A percentile compares a stretch with the other conserved stretches of the same genome.
Conservation (phyloP, 2,888 invertebrate species). For the Philhelius pedissequus region DNA sequence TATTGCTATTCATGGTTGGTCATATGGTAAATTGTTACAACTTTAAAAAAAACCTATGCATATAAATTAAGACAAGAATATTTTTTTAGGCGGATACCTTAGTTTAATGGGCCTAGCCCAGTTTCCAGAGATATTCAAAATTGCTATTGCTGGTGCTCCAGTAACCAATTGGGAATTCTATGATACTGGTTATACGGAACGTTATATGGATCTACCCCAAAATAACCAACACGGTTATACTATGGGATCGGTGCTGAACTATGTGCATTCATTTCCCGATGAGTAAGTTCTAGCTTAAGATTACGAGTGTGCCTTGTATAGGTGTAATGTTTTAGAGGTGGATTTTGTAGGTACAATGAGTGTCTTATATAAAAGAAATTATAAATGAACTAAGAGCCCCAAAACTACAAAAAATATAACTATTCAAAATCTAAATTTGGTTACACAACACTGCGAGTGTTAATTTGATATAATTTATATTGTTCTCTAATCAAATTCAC, state of each 20-base stretch:
- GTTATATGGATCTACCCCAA: constrained; percentile 95
- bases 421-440: too few species aligned
- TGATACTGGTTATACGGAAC: constrained; percentile 99
- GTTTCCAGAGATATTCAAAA: constrained; percentile 95
- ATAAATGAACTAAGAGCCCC: too few species aligned
- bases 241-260: constrained; percentile 90
- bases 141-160: constrained; percentile 97
- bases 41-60: neutral
- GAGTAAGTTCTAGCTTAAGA: constrained; percentile 82
- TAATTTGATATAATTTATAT: too few species aligned
- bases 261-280: constrained; percentile 93
- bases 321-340: neutral
- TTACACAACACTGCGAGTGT: too few species aligned
- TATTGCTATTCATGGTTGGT: constrained; percentile 98
- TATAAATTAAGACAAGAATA: neutral
- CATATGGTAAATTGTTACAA: constrained; percentile 87
- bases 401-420: too few species aligned
- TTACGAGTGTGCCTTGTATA: neutral
- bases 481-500: too few species aligned
- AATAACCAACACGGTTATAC: constrained; percentile 89
- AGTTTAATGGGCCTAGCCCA: constrained; percentile 96
- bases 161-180: constrained; percentile 98
- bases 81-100: constrained; percentile 88
- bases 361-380: too few species aligned
- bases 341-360: too few species aligned